phyloP scores from a whole-genome alignment of 2,797 vertebrate genomes.

The Carcharodon carcharias region DNA sequence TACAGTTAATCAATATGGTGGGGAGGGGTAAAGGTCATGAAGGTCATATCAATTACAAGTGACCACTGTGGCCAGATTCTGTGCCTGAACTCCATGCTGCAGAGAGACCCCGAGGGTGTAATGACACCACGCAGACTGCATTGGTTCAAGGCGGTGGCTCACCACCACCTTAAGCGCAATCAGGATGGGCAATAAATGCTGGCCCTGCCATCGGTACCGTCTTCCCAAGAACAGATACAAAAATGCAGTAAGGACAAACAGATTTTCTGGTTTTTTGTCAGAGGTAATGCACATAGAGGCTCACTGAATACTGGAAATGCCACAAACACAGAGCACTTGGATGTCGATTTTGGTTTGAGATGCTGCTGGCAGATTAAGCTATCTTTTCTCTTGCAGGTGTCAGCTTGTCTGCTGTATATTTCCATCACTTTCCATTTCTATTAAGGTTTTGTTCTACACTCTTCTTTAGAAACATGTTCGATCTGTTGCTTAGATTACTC shows the following conservation, averaged over 20 bases:
- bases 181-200: no score
- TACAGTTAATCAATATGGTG: not conserved
- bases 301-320: not conserved
- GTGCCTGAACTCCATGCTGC: not conserved
- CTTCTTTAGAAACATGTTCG: not conserved
- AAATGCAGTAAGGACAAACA: not conserved
- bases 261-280: not conserved
- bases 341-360: not conserved
- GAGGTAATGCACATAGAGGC: not conserved
- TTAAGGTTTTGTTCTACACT: not conserved
- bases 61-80: not conserved
- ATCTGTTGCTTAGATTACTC: not conserved
- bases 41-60: not conserved
- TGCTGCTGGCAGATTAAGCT: not conserved
- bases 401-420: not conserved
- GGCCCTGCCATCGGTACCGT: no score
- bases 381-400: not conserved
- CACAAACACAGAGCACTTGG: not conserved
- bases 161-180: no score
- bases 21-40: no score
- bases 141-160: no score
- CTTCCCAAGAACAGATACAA: no score
- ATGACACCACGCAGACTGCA: no score
- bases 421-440: not conserved
- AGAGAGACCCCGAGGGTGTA: not conserved